These are phyloP conservation scores for Bactericera cockerelli DNA, from an alignment of 1,140 invertebrate species.

Conservation along the genomic window DNA sequence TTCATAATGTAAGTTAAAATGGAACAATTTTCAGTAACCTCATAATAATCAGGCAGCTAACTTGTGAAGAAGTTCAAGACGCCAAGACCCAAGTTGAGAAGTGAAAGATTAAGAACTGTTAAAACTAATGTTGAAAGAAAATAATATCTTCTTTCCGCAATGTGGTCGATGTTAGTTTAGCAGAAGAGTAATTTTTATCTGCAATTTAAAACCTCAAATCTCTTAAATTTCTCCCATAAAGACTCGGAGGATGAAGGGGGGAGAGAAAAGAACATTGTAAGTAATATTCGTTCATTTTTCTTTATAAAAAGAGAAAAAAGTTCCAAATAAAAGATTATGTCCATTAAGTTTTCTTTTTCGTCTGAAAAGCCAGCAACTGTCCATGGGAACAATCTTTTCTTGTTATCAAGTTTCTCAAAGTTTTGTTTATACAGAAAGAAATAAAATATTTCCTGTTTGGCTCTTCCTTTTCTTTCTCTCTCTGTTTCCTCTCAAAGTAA, in stretches of 20 bases:
- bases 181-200: conserved; percentile 4
- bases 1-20: too few relatives aligned
- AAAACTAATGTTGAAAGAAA: too few relatives aligned
- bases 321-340: conserved; percentile 8
- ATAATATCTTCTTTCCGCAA: neutral
- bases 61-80: too few relatives aligned
- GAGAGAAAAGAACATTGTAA: too few relatives aligned
- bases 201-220: conserved; percentile 9
- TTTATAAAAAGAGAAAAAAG: neutral
- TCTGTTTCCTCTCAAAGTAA: too few relatives aligned
- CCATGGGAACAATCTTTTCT: conserved; percentile 7
- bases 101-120: too few relatives aligned
- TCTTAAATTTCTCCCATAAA: conserved; percentile 1
- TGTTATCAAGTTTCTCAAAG: conserved; percentile 6
- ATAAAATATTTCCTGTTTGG: conserved; percentile 7
- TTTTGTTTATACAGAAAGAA: conserved; percentile 5
- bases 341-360: conserved; percentile 5
- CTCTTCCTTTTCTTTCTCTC: neutral
- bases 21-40: too few relatives aligned
- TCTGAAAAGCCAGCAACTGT: neutral
- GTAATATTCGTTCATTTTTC: conserved; percentile 3
- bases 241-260: neutral
- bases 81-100: too few relatives aligned
- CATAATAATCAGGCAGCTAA: too few relatives aligned
- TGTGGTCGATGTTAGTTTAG: neutral